Evolutionary conservation across 2,797 vertebrate genomes (phyloP).

Genomic region (Falco columbarius): DNA sequence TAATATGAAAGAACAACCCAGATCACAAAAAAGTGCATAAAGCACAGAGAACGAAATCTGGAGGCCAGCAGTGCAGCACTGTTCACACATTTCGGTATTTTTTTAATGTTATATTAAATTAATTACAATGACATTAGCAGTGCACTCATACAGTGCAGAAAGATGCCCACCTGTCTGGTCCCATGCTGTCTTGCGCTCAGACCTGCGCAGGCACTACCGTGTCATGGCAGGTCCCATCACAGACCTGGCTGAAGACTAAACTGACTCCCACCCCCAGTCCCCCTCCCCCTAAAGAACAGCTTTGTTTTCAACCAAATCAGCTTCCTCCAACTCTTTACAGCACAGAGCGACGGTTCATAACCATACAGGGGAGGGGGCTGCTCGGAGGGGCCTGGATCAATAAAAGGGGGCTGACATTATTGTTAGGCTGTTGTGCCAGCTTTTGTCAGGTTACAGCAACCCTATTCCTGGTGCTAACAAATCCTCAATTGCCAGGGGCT

Average conservation of each 20-base stretch:
- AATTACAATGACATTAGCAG: background rate
- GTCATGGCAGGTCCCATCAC: background rate
- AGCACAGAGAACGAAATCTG: background rate
- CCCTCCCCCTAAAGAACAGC: background rate
- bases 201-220: background rate
- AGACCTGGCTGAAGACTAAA: background rate
- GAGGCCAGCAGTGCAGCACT: background rate
- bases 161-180: background rate
- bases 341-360: background rate
- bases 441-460: background rate
- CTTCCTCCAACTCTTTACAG: background rate
- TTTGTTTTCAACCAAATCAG: background rate
- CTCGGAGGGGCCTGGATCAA: background rate
- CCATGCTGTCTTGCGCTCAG: background rate
- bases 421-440: background rate
- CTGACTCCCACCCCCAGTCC: background rate
- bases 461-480: background rate
- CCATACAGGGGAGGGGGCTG: background rate
- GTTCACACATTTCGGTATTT: background rate
- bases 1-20: background rate
- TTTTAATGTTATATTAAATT: background rate
- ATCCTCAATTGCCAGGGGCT: fast-evolving
- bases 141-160: background rate
- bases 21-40: background rate
- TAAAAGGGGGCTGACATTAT: background rate